Percentiles rank a stretch among this genome's conserved stretches.
Evolutionary conservation across 2,113 vertebrate genomes (phyloP).

Genomic region (Echinops telfairi): DNA sequence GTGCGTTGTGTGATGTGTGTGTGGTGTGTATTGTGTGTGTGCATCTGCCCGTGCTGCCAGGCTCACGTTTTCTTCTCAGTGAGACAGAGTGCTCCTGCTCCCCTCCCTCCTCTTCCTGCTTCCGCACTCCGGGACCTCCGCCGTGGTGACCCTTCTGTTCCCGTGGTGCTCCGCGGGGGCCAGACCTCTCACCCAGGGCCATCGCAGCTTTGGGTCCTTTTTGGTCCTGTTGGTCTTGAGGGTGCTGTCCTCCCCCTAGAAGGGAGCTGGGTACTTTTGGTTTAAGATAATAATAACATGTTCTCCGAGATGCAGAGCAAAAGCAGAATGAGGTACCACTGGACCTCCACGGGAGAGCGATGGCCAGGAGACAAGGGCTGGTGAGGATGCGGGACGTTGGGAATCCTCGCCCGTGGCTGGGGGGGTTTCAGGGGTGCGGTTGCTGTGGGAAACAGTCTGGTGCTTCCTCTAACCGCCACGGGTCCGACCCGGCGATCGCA

Average conservation of each 20-base stretch:
- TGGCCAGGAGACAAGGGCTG: not conserved
- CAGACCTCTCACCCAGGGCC: not conserved
- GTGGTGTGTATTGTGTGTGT: too few relatives aligned
- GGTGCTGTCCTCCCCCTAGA: not conserved
- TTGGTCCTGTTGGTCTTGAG: not conserved
- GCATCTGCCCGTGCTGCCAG: accelerated
- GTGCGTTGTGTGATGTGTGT: too few relatives aligned
- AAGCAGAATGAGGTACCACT: not conserved
- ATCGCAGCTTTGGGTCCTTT: not conserved
- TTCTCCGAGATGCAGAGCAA: not conserved
- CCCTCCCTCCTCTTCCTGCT: not conserved
- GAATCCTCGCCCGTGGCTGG: not conserved
- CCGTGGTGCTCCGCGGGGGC: not conserved
- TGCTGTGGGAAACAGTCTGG: not conserved
- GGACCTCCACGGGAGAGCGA: not conserved
- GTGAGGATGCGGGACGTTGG: not conserved
- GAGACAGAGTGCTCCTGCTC: not conserved
- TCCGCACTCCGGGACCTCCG: not conserved
- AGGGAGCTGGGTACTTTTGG: not conserved
- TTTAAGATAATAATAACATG: not conserved
- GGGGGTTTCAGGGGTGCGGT: not conserved
- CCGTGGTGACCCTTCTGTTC: not conserved
- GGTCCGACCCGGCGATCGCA: not conserved
- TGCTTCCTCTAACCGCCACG: not conserved
- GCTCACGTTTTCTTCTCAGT: not conserved